These are phyloP conservation scores for Spodoptera exigua DNA, from an alignment of 2,888 invertebrate genomes.

Conservation along the genomic window DNA sequence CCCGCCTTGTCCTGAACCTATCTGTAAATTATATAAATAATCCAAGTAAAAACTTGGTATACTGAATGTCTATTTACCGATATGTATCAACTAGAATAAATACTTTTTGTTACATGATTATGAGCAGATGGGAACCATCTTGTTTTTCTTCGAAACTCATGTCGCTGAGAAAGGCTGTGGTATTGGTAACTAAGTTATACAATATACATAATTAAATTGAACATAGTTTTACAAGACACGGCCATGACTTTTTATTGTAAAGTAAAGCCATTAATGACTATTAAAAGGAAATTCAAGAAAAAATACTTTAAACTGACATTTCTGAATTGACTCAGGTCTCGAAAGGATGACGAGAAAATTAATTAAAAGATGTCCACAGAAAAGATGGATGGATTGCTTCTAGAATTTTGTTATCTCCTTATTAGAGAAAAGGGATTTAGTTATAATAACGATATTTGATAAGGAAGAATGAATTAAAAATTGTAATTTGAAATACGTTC, in stretches of 20 bases:
- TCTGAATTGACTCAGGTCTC: too few relatives aligned
- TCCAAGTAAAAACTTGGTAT: conserved; percentile 25
- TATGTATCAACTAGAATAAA: conserved; percentile 32
- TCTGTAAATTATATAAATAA: background rate
- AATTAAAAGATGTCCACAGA: too few relatives aligned
- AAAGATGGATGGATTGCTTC: too few relatives aligned
- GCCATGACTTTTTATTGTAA: background rate
- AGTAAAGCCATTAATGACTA: background rate
- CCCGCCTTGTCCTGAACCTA: too few relatives aligned
- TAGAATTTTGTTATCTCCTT: too few relatives aligned
- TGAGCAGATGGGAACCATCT: conserved; percentile 37
- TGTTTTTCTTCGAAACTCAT: conserved; percentile 19
- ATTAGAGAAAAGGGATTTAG: too few relatives aligned
- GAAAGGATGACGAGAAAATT: too few relatives aligned
- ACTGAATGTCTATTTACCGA: conserved; percentile 34
- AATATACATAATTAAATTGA: conserved; percentile 31
- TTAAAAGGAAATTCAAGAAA: background rate
- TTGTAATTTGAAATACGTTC: too few relatives aligned
- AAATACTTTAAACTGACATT: background rate
- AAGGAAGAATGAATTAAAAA: too few relatives aligned
- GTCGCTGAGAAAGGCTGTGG: background rate
- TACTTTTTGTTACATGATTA: conserved; percentile 35
- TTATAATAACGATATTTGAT: too few relatives aligned
- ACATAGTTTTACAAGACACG: background rate
- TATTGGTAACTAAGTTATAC: conserved; percentile 20